These are phyloP conservation scores for Penaeus chinensis DNA, from an alignment of 1,140 invertebrate species.

Conservation along the genomic window DNA sequence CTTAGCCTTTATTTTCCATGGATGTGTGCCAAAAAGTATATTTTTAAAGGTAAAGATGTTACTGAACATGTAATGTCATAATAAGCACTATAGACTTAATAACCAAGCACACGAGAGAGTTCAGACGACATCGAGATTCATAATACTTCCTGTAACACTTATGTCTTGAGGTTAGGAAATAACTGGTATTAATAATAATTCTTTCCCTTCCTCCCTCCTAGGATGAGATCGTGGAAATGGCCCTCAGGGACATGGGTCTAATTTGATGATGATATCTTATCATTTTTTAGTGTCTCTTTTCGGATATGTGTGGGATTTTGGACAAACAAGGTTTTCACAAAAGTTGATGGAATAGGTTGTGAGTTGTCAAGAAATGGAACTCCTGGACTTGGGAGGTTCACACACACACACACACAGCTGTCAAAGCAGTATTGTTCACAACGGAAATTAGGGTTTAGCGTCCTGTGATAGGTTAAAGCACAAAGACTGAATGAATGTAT, in stretches of 20 bases:
- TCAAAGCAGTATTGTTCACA: neutral
- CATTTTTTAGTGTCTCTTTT: conserved; percentile 42
- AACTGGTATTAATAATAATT: conserved; percentile 44
- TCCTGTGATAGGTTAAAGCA: too few relatives aligned
- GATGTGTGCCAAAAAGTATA: too few relatives aligned
- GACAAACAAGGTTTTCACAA: conserved; percentile 3
- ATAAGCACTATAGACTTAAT: too few relatives aligned
- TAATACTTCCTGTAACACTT: too few relatives aligned
- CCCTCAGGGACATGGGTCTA: conserved; percentile 84
- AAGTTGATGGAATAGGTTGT: neutral
- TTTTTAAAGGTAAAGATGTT: too few relatives aligned
- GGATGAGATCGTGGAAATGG: conserved; percentile 86
- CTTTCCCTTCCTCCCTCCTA: conserved; percentile 69
- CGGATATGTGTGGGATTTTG: conserved; percentile 41
- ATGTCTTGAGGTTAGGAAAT: neutral
- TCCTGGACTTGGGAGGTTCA: neutral
- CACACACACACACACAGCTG: neutral
- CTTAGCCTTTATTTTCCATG: too few relatives aligned
- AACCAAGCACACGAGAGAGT: too few relatives aligned
- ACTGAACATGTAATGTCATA: too few relatives aligned
- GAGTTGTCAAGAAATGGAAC: neutral
- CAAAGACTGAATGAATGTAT: too few relatives aligned
- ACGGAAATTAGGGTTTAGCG: neutral
- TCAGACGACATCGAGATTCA: too few relatives aligned
- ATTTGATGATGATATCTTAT: conserved; percentile 71